phyloP scores from a whole-genome alignment of 2,888 invertebrate species.

The Epinotia demarniana region DNA sequence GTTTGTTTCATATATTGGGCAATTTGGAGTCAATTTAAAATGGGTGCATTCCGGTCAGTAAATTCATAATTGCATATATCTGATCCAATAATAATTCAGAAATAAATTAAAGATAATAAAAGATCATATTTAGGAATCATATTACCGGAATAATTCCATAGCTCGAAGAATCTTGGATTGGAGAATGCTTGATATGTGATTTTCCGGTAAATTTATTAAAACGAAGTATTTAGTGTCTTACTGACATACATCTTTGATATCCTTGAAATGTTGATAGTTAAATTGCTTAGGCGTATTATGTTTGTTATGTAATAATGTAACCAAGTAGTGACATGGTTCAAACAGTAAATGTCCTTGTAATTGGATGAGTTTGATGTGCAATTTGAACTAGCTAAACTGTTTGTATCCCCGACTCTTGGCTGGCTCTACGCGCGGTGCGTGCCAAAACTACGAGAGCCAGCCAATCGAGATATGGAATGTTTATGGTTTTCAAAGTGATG shows the following conservation, averaged over 20 bases:
- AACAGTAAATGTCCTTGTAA: constrained; percentile 12
- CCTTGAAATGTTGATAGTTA: too few relatives aligned
- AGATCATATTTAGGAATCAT: too few relatives aligned
- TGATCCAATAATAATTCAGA: too few relatives aligned
- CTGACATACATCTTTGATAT: too few relatives aligned
- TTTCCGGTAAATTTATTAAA: too few relatives aligned
- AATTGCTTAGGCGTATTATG: background rate
- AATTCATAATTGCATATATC: too few relatives aligned
- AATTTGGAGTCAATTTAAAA: background rate
- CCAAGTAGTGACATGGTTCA: background rate
- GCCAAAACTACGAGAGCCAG: constrained; percentile 29
- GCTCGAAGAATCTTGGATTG: too few relatives aligned
- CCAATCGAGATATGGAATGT: constrained; percentile 37
- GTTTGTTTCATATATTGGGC: background rate
- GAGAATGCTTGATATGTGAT: too few relatives aligned
- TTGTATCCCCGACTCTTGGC: constrained; percentile 33
- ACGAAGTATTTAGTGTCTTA: too few relatives aligned
- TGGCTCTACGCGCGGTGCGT: constrained; percentile 6
- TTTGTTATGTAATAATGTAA: background rate
- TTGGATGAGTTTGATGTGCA: constrained; percentile 36
- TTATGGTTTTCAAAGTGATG: constrained; percentile 24
- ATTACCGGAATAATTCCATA: too few relatives aligned
- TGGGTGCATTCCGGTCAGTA: too few relatives aligned
- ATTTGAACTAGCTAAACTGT: constrained; percentile 25
- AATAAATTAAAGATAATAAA: too few relatives aligned